Conservation (phyloP, 2,888 invertebrate genomes). For the Meteorus cinctellus region DNA sequence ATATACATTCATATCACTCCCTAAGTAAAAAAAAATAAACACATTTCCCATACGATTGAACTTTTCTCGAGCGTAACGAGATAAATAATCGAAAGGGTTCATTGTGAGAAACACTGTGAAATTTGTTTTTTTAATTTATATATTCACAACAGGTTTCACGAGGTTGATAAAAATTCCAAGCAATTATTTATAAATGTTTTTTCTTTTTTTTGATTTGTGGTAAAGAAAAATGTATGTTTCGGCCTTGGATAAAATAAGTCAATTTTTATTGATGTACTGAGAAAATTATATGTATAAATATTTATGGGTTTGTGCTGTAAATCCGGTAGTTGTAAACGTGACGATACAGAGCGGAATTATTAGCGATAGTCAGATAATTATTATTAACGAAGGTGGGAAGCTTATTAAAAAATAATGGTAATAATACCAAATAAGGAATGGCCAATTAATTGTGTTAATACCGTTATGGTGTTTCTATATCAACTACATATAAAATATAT, state of each 20-base stretch:
- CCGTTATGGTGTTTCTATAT: slow-evolving; percentile 45
- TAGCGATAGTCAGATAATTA: slow-evolving; percentile 37
- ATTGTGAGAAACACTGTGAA: slow-evolving; percentile 41
- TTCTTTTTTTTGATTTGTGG: neutral
- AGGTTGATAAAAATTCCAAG: neutral
- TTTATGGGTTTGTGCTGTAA: neutral
- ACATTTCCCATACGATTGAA: slow-evolving; percentile 50
- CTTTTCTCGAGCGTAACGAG: slow-evolving; percentile 50
- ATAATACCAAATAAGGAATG: slow-evolving; percentile 35
- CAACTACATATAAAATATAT: slow-evolving; percentile 28
- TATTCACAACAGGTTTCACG: slow-evolving; percentile 5
- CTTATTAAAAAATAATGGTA: slow-evolving; percentile 43
- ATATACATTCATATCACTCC: neutral
- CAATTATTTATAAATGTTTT: neutral
- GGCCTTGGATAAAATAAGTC: neutral
- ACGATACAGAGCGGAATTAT: slow-evolving; percentile 51
- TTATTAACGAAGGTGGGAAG: slow-evolving; percentile 36
- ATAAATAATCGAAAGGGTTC: slow-evolving; percentile 51
- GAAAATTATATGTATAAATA: neutral
- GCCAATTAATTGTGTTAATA: slow-evolving; percentile 46
- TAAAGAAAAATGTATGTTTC: neutral
- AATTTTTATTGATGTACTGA: neutral
- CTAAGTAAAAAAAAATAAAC: slow-evolving; percentile 35
- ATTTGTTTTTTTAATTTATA: neutral
- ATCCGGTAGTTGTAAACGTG: slow-evolving; percentile 39